Evolutionary conservation across 2,113 vertebrate genomes (phyloP).

Genomic region (Megaceryle torquata): DNA sequence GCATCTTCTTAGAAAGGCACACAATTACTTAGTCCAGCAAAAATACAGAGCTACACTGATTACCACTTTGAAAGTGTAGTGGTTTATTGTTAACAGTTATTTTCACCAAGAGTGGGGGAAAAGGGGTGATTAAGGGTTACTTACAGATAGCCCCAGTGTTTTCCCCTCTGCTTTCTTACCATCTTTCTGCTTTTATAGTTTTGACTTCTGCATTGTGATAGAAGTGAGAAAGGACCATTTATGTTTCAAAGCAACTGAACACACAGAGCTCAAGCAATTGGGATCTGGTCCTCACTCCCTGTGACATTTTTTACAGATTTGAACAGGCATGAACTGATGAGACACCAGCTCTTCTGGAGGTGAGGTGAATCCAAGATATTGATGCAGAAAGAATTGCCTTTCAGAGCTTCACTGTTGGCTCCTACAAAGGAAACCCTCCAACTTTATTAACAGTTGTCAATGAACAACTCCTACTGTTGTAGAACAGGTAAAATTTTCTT

Average conservation of each 20-base stretch:
- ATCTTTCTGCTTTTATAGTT: neutral
- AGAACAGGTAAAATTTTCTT: neutral
- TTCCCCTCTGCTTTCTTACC: neutral
- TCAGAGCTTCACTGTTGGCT: neutral
- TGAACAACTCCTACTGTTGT: neutral
- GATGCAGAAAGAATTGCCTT: neutral
- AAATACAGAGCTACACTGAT: neutral
- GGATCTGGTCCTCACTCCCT: neutral
- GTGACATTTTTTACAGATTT: neutral
- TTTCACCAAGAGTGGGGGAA: neutral
- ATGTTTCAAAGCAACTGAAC: neutral
- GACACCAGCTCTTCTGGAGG: neutral
- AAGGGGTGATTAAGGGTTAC: neutral
- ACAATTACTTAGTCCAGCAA: neutral
- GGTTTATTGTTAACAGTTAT: constrained; percentile 1
- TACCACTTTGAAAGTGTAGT: neutral
- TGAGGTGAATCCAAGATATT: neutral
- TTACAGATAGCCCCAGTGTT: neutral
- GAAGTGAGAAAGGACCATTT: neutral
- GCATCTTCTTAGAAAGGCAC: neutral
- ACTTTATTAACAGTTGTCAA: neutral
- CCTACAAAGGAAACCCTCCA: neutral
- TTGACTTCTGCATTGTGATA: neutral
- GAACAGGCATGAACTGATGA: neutral
- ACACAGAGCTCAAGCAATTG: neutral